These are phyloP conservation scores for Lasiommata megera DNA, from an alignment of 2,888 invertebrate genomes.

Conservation along the genomic window DNA sequence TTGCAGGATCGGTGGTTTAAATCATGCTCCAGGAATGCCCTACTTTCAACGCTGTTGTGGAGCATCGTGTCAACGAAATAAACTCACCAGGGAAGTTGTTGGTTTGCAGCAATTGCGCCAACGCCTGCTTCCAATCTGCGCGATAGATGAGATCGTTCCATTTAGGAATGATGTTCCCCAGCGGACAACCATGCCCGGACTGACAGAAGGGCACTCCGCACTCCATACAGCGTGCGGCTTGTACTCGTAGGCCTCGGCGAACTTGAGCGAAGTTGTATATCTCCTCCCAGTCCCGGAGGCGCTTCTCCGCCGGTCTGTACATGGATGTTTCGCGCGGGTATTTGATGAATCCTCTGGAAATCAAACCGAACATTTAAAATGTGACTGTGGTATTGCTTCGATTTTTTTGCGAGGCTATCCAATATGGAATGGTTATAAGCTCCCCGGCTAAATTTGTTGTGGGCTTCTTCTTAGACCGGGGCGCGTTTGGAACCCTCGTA, in stretches of 20 bases:
- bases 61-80: too few relatives aligned
- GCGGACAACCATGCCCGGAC: slow-evolving; percentile 93
- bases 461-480: too few relatives aligned
- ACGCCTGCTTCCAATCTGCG: slow-evolving; percentile 96
- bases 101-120: slow-evolving; percentile 96
- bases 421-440: too few relatives aligned
- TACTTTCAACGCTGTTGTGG: too few relatives aligned
- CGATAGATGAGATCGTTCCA: slow-evolving; percentile 99
- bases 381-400: too few relatives aligned
- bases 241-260: slow-evolving; percentile 92
- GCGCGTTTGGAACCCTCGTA: too few relatives aligned
- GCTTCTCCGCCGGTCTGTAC: slow-evolving; percentile 92
- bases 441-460: too few relatives aligned
- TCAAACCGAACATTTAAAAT: neutral
- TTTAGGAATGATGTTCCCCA: slow-evolving; percentile 99
- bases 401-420: too few relatives aligned
- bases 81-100: slow-evolving; percentile 95
- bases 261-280: slow-evolving; percentile 94
- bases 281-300: slow-evolving; percentile 98
- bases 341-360: slow-evolving; percentile 94
- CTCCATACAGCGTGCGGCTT: slow-evolving; percentile 99
- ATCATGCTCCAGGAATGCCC: too few relatives aligned
- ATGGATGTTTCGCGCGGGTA: slow-evolving; percentile 93
- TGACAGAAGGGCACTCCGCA: slow-evolving; percentile 98
- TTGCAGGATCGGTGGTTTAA: too few relatives aligned